These are phyloP conservation scores for Ammodytes dubius DNA, from an alignment of 2,113 vertebrate species.

Conservation along the genomic window DNA sequence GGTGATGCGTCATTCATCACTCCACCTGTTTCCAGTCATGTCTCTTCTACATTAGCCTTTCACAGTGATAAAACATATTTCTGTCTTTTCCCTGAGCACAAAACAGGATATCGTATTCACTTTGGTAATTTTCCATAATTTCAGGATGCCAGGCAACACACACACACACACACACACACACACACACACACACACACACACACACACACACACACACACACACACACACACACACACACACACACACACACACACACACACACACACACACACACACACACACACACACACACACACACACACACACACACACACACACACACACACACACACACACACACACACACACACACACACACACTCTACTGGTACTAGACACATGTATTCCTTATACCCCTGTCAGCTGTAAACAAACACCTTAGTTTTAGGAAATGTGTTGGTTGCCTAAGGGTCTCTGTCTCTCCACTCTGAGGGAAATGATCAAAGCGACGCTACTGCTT, in stretches of 20 bases:
- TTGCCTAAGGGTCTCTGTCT: slow-evolving; percentile 48
- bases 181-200: too few relatives aligned
- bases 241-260: not conserved
- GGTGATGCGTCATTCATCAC: slow-evolving; percentile 19
- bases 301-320: not conserved
- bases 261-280: not conserved
- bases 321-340: not conserved
- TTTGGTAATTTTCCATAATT: slow-evolving; percentile 11
- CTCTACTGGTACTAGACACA: not conserved
- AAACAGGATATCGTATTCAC: slow-evolving; percentile 9
- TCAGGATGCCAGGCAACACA: not conserved
- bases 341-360: not conserved
- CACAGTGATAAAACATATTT: slow-evolving; percentile 25
- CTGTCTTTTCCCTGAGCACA: not conserved
- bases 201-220: too few relatives aligned
- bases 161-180: not conserved
- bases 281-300: slow-evolving; percentile 3
- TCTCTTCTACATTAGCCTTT: slow-evolving; percentile 6
- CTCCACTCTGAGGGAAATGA: slow-evolving; percentile 46
- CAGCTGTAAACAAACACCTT: slow-evolving; percentile 43
- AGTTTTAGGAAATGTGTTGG: slow-evolving; percentile 39
- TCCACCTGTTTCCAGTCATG: slow-evolving; percentile 25
- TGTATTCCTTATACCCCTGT: slow-evolving; percentile 5
- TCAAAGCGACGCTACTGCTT: slow-evolving; percentile 46
- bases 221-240: not conserved